Evolutionary conservation across 2,888 invertebrate genomes (phyloP).

Genomic region (Leucozona laternaria): DNA sequence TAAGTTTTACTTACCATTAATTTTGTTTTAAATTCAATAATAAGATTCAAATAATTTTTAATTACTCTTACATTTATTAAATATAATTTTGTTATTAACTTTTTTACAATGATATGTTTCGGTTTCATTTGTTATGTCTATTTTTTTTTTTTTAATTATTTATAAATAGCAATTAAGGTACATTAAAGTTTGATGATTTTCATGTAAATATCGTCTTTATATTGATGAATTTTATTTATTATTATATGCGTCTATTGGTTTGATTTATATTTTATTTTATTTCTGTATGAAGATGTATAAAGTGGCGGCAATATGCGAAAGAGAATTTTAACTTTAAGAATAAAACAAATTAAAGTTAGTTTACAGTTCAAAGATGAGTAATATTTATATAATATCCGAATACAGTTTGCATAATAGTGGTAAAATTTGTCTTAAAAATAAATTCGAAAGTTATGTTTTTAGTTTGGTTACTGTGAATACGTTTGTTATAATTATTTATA

Average conservation of each 20-base stretch:
- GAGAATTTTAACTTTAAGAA: conserved; percentile 50
- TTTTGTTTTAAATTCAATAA: neutral
- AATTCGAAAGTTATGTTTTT: conserved; percentile 67
- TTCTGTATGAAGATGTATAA: conserved; percentile 61
- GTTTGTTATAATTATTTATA: conserved; percentile 39
- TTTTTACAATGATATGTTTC: conserved; percentile 66
- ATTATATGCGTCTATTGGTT: conserved; percentile 48
- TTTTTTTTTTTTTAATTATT: conserved; percentile 54
- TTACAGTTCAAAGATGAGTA: conserved; percentile 59
- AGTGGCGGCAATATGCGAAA: conserved; percentile 65
- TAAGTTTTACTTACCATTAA: neutral
- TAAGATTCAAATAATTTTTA: neutral
- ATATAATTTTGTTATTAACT: conserved; percentile 57
- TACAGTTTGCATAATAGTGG: conserved; percentile 52
- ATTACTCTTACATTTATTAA: conserved; percentile 72
- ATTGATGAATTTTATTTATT: conserved; percentile 39
- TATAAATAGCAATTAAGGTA: conserved; percentile 77
- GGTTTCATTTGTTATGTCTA: conserved; percentile 50
- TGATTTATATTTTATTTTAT: conserved; percentile 49
- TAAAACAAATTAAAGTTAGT: conserved; percentile 60
- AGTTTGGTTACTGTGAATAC: conserved; percentile 64
- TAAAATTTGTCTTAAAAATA: conserved; percentile 72
- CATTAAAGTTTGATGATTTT: conserved; percentile 77
- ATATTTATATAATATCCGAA: conserved; percentile 61
- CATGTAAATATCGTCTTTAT: conserved; percentile 65